Base-by-base conservation (phyloP, 2,113 vertebrate species). In the Hemibagrus wyckioides region DNA sequence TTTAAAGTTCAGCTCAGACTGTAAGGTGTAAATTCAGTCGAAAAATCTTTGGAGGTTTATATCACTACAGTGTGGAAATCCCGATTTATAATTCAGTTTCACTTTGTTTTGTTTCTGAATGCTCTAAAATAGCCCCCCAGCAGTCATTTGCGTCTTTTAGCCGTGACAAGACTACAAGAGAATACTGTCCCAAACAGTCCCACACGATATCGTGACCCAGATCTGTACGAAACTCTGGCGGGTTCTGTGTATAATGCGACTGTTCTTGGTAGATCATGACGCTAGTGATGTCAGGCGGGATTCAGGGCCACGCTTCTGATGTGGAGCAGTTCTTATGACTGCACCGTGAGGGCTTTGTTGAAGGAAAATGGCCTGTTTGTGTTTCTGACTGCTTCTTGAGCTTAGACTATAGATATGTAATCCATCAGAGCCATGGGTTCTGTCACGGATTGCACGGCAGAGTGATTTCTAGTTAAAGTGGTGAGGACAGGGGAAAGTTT, bases 251-350 rank as follows among this genome's bases (percentile, higher is more conserved):
- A 81, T 67, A 71, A 81, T 73, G 54, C 52, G 25, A 17, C 79
- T 56, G 39, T 83, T 87, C 23, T 87, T 39, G 69, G 30, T 48
- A 25, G 54, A 87, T 87, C 61, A 28, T 63, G 10, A 36, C 11
- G 25, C 25, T 28, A 36, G 85, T 61, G 79, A 86, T 82, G 85
- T 82, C 63, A 82, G 85, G 17, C 57, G 19, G 56, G 79, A 13
- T 63, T 80, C 33, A 57, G 57, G 52, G 63, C 69, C 73, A 59
- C 3, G 13, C 61, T 71, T 80, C 30, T 80, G 61, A 69, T 81
- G 50, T 77, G 33, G 52, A 71, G 33, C n/a, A 59, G 63, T 67
- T 73, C 83, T 85, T 80, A 80, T 88, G 73, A 84, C 48, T 84
- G 61, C 44, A 63, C 63, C 71, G 7, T 79, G 33, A 63, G 54